Percentiles rank a stretch among this genome's conserved stretches.
Conservation (phyloP, 2,113 vertebrate species). For the Regulus satrapa region DNA sequence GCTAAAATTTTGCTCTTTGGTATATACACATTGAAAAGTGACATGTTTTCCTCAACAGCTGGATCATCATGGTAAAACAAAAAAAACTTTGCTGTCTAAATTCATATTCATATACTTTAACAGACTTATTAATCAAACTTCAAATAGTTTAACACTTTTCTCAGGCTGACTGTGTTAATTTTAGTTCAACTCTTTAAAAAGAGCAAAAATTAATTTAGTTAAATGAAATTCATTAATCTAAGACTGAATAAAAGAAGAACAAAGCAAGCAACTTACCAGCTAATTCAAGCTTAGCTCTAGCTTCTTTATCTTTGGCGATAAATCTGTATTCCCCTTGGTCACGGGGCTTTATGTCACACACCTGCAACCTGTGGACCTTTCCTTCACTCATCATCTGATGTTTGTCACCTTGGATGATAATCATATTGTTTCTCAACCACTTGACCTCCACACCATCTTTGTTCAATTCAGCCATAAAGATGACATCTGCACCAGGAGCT, state of each 20-base stretch:
- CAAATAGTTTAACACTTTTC: not conserved
- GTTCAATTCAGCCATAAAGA: constrained; percentile 92
- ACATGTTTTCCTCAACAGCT: not conserved
- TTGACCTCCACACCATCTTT: constrained; percentile 96
- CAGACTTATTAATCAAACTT: not conserved
- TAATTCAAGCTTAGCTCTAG: constrained; percentile 92
- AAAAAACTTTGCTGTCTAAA: not conserved
- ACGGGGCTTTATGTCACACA: constrained; percentile 91
- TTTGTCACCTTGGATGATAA: constrained; percentile 94
- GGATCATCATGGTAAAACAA: not conserved
- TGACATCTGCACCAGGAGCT: constrained; percentile 87
- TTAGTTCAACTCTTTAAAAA: not conserved
- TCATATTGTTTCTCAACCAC: constrained; percentile 98
- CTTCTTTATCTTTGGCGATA: constrained; percentile 96
- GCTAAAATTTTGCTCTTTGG: not conserved
- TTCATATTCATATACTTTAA: not conserved
- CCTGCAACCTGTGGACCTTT: constrained; percentile 90
- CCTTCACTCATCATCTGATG: constrained; percentile 98
- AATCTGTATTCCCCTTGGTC: constrained; percentile 97
- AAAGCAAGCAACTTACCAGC: constrained; percentile 80
- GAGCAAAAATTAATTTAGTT: not conserved
- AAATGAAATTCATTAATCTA: not conserved
- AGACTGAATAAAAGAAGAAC: not conserved
- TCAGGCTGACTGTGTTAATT: not conserved
- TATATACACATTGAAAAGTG: not conserved